Base-by-base conservation (phyloP, 2,797 vertebrate species). In the Pachyuromys duprasi region DNA sequence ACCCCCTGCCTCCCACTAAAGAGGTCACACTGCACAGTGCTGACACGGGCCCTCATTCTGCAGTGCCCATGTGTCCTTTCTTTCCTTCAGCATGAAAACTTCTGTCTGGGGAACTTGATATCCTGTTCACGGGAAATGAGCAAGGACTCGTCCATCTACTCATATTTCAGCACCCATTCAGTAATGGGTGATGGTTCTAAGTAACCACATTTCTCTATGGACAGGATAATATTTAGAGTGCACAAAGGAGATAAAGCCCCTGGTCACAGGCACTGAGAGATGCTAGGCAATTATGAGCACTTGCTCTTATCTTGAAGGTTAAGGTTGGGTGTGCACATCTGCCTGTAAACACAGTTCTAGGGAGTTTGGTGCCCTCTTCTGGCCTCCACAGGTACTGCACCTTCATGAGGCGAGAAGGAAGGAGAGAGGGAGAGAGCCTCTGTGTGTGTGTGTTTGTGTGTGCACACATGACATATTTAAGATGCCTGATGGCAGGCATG, bases 71-170 rank as follows among this genome's bases (percentile, higher is more conserved):
- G 79, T 80, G 3, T 93, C 92, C 33, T 93, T 90, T 80, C 72
- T 92, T 88, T 87, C 76, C 14, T 90, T 91, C 45, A 91, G 42
- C 76, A 84, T 89, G 70, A 95, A 95, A 89, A 95, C 84, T 42
- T 95, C 87, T 81, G 95, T 63, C 62, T 95, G n/a, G 24, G 91
- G 90, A 94, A 94, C 93, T 39, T 93, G 95, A 94, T 94, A 89
- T 0, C 96, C 95, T 93, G 31, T 90, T 94, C 20, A 69, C 31
- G 69, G 72, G 78, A 88, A 93, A 96, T 22, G n/a, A 96, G 72
- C 94, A 91, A 69, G 18, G 36, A 75, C n/a, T n/a, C 17, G 65
- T 89, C 33, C 69, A 87, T n/a, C 74, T 74, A 82, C 60, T 55
- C 70, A 15, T 8, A 22, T 83, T 89, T 67, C 84, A 55, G 69